A percentile compares a stretch with the other conserved stretches of the same genome.
phyloP scores from a whole-genome alignment of 2,113 vertebrate species.

The Oenanthe melanoleuca region DNA sequence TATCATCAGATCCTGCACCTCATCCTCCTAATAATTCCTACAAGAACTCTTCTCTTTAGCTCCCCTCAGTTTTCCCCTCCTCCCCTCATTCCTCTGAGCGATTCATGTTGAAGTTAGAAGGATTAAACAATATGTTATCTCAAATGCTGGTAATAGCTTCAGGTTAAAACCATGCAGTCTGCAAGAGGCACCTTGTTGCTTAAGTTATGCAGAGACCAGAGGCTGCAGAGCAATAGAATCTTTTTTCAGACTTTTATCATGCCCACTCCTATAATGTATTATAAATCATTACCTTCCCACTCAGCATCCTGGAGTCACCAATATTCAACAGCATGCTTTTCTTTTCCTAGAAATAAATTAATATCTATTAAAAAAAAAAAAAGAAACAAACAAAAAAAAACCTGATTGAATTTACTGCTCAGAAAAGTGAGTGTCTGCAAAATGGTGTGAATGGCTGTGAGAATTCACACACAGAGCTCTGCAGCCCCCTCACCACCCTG shows the following conservation, averaged over 20 bases:
- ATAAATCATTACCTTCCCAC: slow-evolving; percentile 60
- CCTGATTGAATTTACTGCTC: neutral
- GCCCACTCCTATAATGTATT: slow-evolving; percentile 55
- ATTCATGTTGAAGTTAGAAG: slow-evolving; percentile 69
- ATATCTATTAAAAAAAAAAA: neutral
- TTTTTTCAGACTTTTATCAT: slow-evolving; percentile 60
- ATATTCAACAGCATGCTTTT: slow-evolving; percentile 21
- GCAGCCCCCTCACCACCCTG: neutral
- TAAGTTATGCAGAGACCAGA: slow-evolving; percentile 66
- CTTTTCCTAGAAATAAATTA: slow-evolving; percentile 22
- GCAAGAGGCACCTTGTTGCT: slow-evolving; percentile 54
- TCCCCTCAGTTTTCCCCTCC: neutral
- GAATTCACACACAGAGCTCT: neutral
- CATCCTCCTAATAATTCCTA: slow-evolving; percentile 41
- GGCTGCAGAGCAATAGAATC: slow-evolving; percentile 37
- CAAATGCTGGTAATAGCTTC: slow-evolving; percentile 50
- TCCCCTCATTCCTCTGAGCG: slow-evolving; percentile 59
- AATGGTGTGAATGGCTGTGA: neutral
- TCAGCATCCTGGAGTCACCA: slow-evolving; percentile 12
- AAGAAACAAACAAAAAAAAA: neutral
- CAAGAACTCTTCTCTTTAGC: slow-evolving; percentile 5
- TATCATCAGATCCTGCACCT: slow-evolving; percentile 31
- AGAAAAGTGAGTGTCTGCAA: neutral
- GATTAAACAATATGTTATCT: slow-evolving; percentile 70
- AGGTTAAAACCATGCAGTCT: slow-evolving; percentile 56